phyloP scores from a whole-genome alignment of 2,113 vertebrate genomes.

The Peromyscus leucopus region DNA sequence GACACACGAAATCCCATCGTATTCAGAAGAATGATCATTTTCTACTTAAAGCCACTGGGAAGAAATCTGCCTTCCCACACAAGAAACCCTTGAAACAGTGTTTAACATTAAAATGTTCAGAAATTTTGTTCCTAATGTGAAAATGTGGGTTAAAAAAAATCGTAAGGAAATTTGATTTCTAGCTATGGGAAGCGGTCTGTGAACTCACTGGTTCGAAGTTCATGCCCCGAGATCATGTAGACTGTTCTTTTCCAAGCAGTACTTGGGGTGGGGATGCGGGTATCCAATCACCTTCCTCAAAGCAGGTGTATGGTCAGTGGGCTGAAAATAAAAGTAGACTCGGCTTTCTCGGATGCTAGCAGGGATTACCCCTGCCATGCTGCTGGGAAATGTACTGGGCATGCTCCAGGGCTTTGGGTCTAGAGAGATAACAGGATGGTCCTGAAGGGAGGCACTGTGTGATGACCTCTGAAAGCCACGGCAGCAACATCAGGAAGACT shows the following conservation, averaged over 20 bases:
- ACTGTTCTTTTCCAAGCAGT: not conserved
- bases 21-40: slow-evolving; percentile 53
- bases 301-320: not conserved
- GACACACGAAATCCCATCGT: not conserved
- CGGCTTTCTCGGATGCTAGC: not conserved
- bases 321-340: not conserved
- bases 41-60: slow-evolving; percentile 13
- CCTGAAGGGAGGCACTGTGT: not conserved
- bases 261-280: not conserved
- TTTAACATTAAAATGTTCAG: not conserved
- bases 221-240: slow-evolving; percentile 31
- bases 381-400: not conserved
- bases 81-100: slow-evolving; percentile 14
- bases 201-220: slow-evolving; percentile 57
- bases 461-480: not conserved
- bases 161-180: slow-evolving; percentile 41
- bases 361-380: not conserved
- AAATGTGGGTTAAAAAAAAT: slow-evolving; percentile 22
- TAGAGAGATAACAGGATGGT: not conserved
- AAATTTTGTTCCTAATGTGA: slow-evolving; percentile 40
- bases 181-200: slow-evolving; percentile 21
- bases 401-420: not conserved
- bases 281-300: not conserved
- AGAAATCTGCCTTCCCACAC: not conserved
- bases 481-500: not conserved